Conservation (phyloP, 2,797 vertebrate genomes). For the Scyliorhinus canicula region DNA sequence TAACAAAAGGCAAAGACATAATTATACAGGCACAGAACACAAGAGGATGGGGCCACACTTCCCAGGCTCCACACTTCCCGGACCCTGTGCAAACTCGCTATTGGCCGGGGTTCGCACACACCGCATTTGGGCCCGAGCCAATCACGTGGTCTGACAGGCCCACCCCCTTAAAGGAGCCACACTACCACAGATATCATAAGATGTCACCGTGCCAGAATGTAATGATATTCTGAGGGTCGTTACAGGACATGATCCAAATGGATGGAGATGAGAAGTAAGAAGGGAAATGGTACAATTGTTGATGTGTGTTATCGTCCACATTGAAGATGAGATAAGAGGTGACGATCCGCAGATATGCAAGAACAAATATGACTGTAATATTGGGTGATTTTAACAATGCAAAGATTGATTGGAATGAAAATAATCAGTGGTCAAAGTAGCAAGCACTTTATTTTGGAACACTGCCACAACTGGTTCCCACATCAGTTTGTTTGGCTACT, state of each 20-base stretch:
- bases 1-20: no score
- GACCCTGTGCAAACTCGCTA: no score
- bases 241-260: background rate
- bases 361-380: background rate
- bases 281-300: background rate
- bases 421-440: background rate
- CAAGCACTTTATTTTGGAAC: background rate
- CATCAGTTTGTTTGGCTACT: no score
- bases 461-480: background rate
- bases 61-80: no score
- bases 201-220: background rate
- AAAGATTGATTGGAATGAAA: background rate
- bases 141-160: no score
- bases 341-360: background rate
- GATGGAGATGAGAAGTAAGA: background rate
- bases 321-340: background rate
- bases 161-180: no score
- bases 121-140: no score
- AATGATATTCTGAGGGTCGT: background rate
- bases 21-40: no score
- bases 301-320: background rate
- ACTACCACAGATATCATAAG: no score
- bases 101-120: no score
- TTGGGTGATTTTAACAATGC: background rate
- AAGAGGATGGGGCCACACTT: no score